Percentiles rank a stretch among this genome's conserved stretches.
These are phyloP conservation scores for Catostylus mosaicus DNA, from an alignment of 30 jellyfish, hydroid and myxozoan genomes.

Conservation along the genomic window DNA sequence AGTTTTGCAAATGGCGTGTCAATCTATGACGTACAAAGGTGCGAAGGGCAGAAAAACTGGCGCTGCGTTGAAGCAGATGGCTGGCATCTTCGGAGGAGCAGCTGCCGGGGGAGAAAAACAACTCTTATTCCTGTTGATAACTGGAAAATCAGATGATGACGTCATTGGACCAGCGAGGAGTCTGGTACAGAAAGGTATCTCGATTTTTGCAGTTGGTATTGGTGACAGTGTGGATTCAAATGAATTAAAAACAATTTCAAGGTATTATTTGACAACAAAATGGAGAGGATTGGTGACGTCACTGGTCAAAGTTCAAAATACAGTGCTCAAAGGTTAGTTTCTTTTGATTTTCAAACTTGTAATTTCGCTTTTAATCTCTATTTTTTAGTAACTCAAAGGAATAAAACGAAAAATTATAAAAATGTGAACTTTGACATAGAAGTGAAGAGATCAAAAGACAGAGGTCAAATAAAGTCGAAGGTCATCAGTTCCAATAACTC, in stretches of 20 bases:
- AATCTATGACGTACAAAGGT: conserved; percentile 77
- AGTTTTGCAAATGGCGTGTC: conserved; percentile 92
- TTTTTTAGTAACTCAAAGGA: too few species aligned
- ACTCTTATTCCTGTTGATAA: conserved; percentile 79
- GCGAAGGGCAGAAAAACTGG: conserved; percentile 96
- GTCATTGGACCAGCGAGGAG: conserved; percentile 97
- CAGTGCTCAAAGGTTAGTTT: conserved; percentile 77
- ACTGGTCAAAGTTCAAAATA: conserved; percentile 89
- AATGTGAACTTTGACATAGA: too few species aligned
- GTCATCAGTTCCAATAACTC: too few species aligned
- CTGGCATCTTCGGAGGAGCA: conserved; percentile 67
- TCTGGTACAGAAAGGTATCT: conserved; percentile 87
- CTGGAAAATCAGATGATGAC: conserved; percentile 99
- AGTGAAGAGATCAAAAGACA: too few species aligned
- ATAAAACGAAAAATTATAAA: too few species aligned
- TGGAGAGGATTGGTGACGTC: conserved; percentile 96
- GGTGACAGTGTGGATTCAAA: conserved; percentile 80
- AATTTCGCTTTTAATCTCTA: too few species aligned
- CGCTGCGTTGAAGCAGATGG: conserved; percentile 80
- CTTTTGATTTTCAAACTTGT: too few species aligned
- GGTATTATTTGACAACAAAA: conserved; percentile 90
- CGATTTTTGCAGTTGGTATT: conserved; percentile 95
- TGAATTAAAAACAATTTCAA: conserved; percentile 91
- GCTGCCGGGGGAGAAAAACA: conserved; percentile 69
- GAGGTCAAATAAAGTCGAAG: too few species aligned